Base-by-base conservation (phyloP, 92 coral and sea anemone genomes). In the Phenganax stokvisi region DNA sequence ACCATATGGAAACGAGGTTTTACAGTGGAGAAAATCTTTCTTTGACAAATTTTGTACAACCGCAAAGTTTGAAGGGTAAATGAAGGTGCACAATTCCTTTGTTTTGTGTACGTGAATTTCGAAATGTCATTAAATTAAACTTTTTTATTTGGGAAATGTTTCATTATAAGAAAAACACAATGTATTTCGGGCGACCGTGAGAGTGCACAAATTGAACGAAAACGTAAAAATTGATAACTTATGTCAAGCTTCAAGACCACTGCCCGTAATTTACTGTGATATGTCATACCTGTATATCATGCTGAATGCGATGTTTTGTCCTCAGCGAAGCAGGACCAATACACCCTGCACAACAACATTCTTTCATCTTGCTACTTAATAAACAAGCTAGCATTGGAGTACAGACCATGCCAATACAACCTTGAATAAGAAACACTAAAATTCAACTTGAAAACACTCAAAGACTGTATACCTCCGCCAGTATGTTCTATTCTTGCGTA, bases 331-430 rank as follows among this genome's bases (percentile, higher is more conserved):
- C 56, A 2, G 61, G 47, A 15, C 74, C 69, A 3, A 79, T 30
- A 52, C 83, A 79, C 17, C 83, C 83, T 6, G 83, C 83, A 65
- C 83, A 79, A 28, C 74, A 79, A 53, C 83, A 79, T 51, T 79
- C 83, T 0, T 54, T 57, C 83, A 79, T 79, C 54, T 79, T 79
- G 10, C 51, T 29, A 51, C 83, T 79, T 31, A 79, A 52, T 2
- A 16, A 16, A 31, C 74, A 63, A 13, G 60, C 83, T 0, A 79
- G 62, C 3, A 79, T 62, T 9, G 74, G 74, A 5, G 60, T 6
- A n/a, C 83, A 79, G 12, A 62, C n/a, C 6, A 17, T 2, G 17
- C 83, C 83, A 47, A 79, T 74, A 64, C 83, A 79, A 79, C 83
- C 83, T 79, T 12, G 0, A 52, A 58, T 53, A 59, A 51, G 25